These are phyloP conservation scores for Vombatus ursinus DNA, from an alignment of 2,113 vertebrate species.

Conservation along the genomic window DNA sequence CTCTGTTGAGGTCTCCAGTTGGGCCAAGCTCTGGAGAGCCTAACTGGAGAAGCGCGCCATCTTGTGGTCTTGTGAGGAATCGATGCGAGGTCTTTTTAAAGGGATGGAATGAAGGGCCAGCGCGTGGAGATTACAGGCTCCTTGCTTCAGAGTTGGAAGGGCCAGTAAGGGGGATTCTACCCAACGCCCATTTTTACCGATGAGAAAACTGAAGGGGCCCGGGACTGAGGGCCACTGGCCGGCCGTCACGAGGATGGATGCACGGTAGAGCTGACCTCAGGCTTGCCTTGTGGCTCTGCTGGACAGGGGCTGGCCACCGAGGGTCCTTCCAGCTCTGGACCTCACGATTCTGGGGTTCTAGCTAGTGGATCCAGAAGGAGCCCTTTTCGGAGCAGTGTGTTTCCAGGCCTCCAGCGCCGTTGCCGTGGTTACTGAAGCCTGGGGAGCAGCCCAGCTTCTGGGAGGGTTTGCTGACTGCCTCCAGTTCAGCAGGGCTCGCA, in stretches of 20 bases:
- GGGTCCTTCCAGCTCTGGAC: background rate
- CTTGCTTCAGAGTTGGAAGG: background rate
- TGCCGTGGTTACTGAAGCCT: background rate
- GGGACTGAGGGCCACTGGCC: background rate
- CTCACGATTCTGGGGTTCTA: background rate
- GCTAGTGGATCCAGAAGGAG: background rate
- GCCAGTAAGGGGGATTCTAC: rapidly evolving
- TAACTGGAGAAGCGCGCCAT: background rate
- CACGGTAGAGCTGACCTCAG: background rate
- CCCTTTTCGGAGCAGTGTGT: background rate
- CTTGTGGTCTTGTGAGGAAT: background rate
- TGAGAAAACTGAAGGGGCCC: background rate
- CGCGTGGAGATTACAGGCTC: background rate
- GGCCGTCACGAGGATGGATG: background rate
- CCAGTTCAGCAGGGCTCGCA: background rate
- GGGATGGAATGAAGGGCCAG: background rate
- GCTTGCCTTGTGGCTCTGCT: too few species aligned
- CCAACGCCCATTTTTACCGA: background rate
- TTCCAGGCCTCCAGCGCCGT: background rate
- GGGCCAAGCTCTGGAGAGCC: background rate
- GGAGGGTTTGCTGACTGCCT: background rate
- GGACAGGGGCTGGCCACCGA: too few species aligned
- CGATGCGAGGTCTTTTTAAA: background rate
- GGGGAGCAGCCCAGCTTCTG: background rate
- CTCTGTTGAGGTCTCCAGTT: background rate